Evolutionary conservation across 2,888 invertebrate species (phyloP), one percentile per base, ranked within the genome.

Genomic region (Drosophila gaucha): DNA sequence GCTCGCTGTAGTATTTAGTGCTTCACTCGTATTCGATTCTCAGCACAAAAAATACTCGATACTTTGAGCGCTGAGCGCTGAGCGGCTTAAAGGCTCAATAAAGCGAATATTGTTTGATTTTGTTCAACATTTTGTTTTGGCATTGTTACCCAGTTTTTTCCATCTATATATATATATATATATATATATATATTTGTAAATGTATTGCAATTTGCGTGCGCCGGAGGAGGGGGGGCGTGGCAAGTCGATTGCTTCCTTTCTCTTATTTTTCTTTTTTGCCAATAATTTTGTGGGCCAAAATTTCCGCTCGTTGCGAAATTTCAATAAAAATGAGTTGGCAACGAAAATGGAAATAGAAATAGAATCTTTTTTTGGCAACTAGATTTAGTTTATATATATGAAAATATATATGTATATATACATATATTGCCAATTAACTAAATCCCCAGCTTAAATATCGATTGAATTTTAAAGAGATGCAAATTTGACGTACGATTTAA

Each of bases 61-160:
- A 41, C 56, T 63, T 46, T 62, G 55, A 62, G 51, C 58, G 62
- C n/a, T n/a, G n/a, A n/a, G n/a, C n/a, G n/a, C 38, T 70, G 70
- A 67, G 78, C 77, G 74, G 85, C 85, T 82, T 82, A 82, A 82
- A 68, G 67, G 82, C 82, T 85, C 85, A 82, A 72, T 74, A 67
- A 41, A 70, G 69, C 70, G 63, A 71, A 78, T 71, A 74, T 76
- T 76, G 70, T 84, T 84, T 76, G 78, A 84, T 74, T 84, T 78
- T 73, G 62, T 59, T 58, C 38, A 63, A 56, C 52, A 66, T 74
- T 70, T 67, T 59, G 41, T 44, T 39, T 56, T 46, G 58, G 38
- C 50, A 57, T 56, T 47, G 50, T 60, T 66, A 31, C 39, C 35
- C 20, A 55, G 33, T 57, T 55, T 16, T 30, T 41, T 36, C 3